These are phyloP conservation scores for Beroe forskalii DNA, from an alignment of 37 sponge, comb jelly and placozoan genomes.

Conservation along the genomic window DNA sequence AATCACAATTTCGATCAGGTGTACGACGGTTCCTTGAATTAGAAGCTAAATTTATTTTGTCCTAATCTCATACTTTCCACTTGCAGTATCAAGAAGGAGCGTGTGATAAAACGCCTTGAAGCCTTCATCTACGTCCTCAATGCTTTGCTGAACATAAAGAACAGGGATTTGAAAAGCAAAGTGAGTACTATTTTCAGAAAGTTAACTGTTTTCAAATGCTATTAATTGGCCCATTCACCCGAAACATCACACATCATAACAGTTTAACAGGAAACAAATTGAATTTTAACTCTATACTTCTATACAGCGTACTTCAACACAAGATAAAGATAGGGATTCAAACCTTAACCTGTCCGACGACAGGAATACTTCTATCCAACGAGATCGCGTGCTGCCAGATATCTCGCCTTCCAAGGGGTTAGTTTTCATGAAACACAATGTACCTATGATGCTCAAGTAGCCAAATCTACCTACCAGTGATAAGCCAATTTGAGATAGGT, in stretches of 20 bases:
- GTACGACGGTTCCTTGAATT: too few species aligned
- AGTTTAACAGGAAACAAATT: too few species aligned
- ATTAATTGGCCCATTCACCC: not conserved
- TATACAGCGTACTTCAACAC: not conserved
- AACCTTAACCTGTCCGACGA: not conserved
- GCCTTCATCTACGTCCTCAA: conserved; percentile 38
- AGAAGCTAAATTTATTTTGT: too few species aligned
- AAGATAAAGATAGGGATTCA: not conserved
- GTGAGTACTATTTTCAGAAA: conserved; percentile 16
- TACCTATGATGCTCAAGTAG: too few species aligned
- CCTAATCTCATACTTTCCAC: too few species aligned
- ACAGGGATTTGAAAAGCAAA: not conserved
- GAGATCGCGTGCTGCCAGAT: not conserved
- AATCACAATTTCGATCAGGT: too few species aligned
- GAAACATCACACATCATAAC: not conserved
- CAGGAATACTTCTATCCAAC: not conserved
- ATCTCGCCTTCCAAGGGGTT: not conserved
- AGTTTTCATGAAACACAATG: too few species aligned
- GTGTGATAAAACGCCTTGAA: conserved; percentile 26
- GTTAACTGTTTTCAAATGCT: not conserved
- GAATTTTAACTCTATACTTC: not conserved
- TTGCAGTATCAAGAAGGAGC: conserved; percentile 17
- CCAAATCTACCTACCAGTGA: too few species aligned
- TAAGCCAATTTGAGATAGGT: too few species aligned
- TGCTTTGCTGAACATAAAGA: conserved; percentile 19